These are phyloP conservation scores for Listronotus bonariensis DNA, from an alignment of 1,140 invertebrate species.

Conservation along the genomic window DNA sequence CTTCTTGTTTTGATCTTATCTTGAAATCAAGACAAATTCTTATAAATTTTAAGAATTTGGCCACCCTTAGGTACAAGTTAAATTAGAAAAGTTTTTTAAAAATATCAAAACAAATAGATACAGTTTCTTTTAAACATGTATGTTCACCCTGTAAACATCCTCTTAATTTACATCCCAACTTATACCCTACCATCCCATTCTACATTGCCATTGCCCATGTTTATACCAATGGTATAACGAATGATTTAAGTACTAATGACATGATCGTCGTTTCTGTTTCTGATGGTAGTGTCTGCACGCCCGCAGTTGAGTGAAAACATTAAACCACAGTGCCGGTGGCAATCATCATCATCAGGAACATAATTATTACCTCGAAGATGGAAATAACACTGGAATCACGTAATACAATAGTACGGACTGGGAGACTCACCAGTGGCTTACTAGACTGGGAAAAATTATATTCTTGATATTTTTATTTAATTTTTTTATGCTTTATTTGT, in stretches of 20 bases:
- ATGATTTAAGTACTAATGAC: constrained; percentile 20
- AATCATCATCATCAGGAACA: constrained; percentile 27
- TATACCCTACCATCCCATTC: constrained; percentile 5
- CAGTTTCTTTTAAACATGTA: too few species aligned
- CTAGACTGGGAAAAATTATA: too few species aligned
- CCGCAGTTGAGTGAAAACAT: constrained; percentile 26
- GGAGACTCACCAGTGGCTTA: neutral
- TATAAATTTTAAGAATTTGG: too few species aligned
- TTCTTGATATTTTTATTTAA: too few species aligned
- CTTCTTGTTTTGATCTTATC: too few species aligned
- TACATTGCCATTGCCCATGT: constrained; percentile 12
- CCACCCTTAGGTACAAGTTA: too few species aligned
- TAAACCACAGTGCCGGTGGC: constrained; percentile 30
- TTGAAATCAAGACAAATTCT: too few species aligned
- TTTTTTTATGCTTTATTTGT: too few species aligned
- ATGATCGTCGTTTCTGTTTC: constrained; percentile 28
- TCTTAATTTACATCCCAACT: neutral
- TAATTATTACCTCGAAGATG: constrained; percentile 26
- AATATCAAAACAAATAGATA: too few species aligned
- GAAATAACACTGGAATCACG: constrained; percentile 22
- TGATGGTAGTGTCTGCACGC: constrained; percentile 23
- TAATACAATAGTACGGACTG: constrained; percentile 1
- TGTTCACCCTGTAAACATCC: constrained; percentile 1
- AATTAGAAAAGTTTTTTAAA: too few species aligned
- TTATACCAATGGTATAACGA: constrained; percentile 15